Base-by-base conservation (phyloP, 2,888 invertebrate species). In the Xestia xanthographa region DNA sequence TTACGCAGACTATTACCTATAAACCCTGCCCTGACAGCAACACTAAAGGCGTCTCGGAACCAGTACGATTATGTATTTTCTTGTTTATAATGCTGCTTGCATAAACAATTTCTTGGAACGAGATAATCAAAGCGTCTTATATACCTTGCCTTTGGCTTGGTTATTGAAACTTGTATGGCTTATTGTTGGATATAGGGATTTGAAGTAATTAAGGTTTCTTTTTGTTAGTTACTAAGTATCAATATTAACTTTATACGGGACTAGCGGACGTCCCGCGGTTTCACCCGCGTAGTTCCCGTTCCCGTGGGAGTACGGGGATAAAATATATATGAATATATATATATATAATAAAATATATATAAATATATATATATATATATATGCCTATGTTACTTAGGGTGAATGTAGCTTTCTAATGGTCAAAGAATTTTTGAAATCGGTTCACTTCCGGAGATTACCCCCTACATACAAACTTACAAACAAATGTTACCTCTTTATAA, bases 101-200 rank as follows among this genome's bases (percentile, higher is more conserved):
- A 78, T 78, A 70, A 77, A 63, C 53, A n/a, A 48, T 78, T 45
- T 50, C 77, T 71, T 63, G 45, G 20, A 56, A 71, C 45, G 20
- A 22, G 26, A 38, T 77, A 62, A 38, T 77, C 70, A 63, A 78
- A 78, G 38, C 20, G 12, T 77, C 14, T 78, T 63, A n/a, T 11
- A 56, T 62, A 53, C n/a, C 26, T 34, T 26, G 22, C 20, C 17
- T 34, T 67, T 26, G 3, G 41, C 14, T 67, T 48, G 2, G 8
- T 29, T 53, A 34, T 26, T 62, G 11, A 53, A 62, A 29, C 14
- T 77, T 29, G 17, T 45, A 1, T 11, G 26, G 26, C 3, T 22
- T 70, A 50, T 77, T 75, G n/a, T 74, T 41, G 26, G 29, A 17
- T 20, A 17, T 12, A 34, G 1, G 11, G 66, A 17, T 22, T 72